Base-by-base conservation (phyloP, 2,113 vertebrate species). In the Dipodomys merriami region DNA sequence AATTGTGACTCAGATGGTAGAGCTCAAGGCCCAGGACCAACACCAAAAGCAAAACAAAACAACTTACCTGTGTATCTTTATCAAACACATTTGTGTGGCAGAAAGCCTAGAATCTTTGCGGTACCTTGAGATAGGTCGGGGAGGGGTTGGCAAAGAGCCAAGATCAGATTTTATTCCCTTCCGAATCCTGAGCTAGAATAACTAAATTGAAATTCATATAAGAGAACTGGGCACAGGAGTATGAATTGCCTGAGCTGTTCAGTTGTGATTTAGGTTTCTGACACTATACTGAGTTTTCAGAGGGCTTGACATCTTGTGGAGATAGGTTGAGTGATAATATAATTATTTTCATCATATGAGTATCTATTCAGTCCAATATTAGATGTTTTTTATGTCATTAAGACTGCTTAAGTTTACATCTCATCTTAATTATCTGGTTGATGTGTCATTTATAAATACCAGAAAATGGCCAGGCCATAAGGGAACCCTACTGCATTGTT, bases 291-390 rank as follows among this genome's bases (percentile, higher is more conserved):
- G 29, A 71, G 18, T 91, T 95, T 86, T 68, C 46, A 49, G 82
- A 87, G 88, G 62, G 12, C 57, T 33, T 86, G 67, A 74, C 78
- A 46, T 30, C 22, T 92, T 78, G 25, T 91, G 30, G 60, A 91
- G n/a, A 57, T 72, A 83, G 18, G 12, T 71, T n/a, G 57, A 89
- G n/a, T 93, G 35, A 76, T 72, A 82, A 82, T 81, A 46, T 82
- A 82, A 69, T 88, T 39, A 87, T 90, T 86, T 96, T 86, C 29
- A 68, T 80, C 77, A 94, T 89, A 81, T 71, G 53, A 57, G 19
- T 80, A 49, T 6, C 29, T 19, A 39, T 39, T 19, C 91, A 67
- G 18, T 69, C 6, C 29, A 91, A 6, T 91, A 62, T 25, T 77
- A 35, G 27, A 53, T 85, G 19, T 76, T 83, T 95, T 25, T 92